Base-by-base conservation (phyloP, 1,140 invertebrate species). In the Papilio polytes region DNA sequence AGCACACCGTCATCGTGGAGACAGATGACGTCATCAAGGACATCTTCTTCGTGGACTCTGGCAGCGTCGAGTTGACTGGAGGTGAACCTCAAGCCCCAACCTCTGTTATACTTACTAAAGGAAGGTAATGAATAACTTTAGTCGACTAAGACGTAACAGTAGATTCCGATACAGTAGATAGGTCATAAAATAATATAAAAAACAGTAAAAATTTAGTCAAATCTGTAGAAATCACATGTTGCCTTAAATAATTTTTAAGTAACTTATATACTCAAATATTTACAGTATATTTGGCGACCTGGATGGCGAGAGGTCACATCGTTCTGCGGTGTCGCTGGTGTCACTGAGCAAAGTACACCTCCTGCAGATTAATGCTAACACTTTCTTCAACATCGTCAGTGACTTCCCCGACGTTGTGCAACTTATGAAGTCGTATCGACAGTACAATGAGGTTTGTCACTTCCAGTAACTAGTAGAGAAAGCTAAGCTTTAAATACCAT, bases 211-310 rank as follows among this genome's bases (percentile, higher is more conserved):
- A 46, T 48, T 48, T 48, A 48, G 3, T 15, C 18, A 51, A 15
- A 51, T 15, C 48, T 41, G 8, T 41, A 41, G 36, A 41, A 41
- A 4, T 7, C 6, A 7, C 36, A 41, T 41, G 36, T 41, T 41
- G 36, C 6, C 36, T 41, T 41, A 7, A 41, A 6, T 41, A 8
- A 8, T 7, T 41, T 41, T 41, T 41, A 41, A 41, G 6, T 36
- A 36, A 41, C 36, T 41, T 41, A 41, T 41, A 41, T 41, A 7
- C 36, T 41, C 36, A 41, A 41, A 4, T 41, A 41, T 63, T 83
- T 83, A n/a, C 83, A 93, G 92, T 78, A 83, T 93, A 53, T 91
- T 92, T 31, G 92, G 92, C 4, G 91, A 93, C 76, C 74, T 93
- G 59, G 83, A 85, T n/a, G 84, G 82, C 9, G 46, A 80, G 0